Evolutionary conservation across 2,113 vertebrate species (phyloP), one percentile per base, ranked within the genome.

Genomic region (Paramormyrops kingsleyae): DNA sequence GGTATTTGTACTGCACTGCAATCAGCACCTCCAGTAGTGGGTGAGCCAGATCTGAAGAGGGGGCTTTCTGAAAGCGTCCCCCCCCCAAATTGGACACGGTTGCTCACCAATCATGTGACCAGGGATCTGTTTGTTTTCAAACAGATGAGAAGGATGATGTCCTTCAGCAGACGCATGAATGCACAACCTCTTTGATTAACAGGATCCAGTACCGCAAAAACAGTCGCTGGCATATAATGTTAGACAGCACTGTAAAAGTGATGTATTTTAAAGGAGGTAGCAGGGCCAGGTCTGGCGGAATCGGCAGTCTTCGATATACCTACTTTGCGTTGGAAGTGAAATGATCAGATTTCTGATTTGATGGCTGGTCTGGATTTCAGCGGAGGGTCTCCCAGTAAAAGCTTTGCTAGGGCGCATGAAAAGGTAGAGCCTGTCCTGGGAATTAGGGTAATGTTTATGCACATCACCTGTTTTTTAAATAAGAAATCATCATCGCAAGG

Each of bases 51-150:
- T 50, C 50, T 53, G 85, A 56, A 35, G 24, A 31, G 49, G 46
- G 50, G 47, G n/a, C 10, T 70, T 4, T 13, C n/a, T 13, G 1
- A 70, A 70, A 31, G 62, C 10, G 10, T 13, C 62, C n/a, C 62
- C n/a, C 27, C n/a, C 62, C n/a, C 24, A 13, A 53, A 21, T 17
- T 84, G 31, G 52, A 56, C 44, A 47, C 46, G 17, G 27, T 9
- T 88, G 42, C 42, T 84, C 9, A 3, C 83, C 13, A 15, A 39
- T 86, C 90, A 90, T 49, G 87, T 90, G 90, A 52, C 50, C 87
- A 27, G 50, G 19, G 31, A 10, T 47, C 35, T 90, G 88, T 90
- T 89, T 90, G 56, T 86, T 88, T 90, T 90, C 90, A 90, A 89
- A 90, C 52, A 84, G 87, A 83, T 5, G 52, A 84, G 39, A 15